Evolutionary conservation across 2,113 vertebrate species (phyloP), one percentile per base, ranked within the genome.

Genomic region (Neopipo cinnamomea): DNA sequence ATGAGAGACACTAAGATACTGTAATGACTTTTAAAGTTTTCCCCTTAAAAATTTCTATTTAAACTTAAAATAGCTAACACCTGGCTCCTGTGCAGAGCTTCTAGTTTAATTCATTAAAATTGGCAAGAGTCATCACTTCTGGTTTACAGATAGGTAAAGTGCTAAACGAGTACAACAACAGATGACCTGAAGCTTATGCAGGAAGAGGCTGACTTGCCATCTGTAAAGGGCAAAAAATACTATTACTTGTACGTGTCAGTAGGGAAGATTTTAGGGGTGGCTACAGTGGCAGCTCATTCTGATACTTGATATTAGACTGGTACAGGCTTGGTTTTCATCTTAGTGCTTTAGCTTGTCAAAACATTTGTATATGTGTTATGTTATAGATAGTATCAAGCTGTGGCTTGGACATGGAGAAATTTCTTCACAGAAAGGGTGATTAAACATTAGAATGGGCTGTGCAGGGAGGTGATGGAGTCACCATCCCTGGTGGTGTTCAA

Each of bases 351-450:
- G 12, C 30, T 52, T 62, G 12, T 39, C 23, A 13, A 41, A 55
- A 47, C 2, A 0, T 1, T 56, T 13, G 21, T 6, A 0, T 46
- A 5, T 16, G 3, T 31, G 28, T 37, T 67, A 13, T 52, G 14
- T 16, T n/a, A 7, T 33, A 8, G 18, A 7, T 19, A 16, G 37
- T 20, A 8, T 17, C 52, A 39, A 3, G 18, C 14, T 58, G 22
- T 44, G 22, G 19, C 44, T 20, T 58, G 52, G 23, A 22, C 15
- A 8, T 52, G 53, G 13, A 37, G 10, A 9, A 52, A n/a, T 52
- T 52, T 39, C 33, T 39, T 52, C 23, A 8, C 8, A n/a, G 27
- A 6, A 37, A 1, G 27, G 8, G 12, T 20, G 37, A 17, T 28
- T 20, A 33, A n/a, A 21, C 19, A 5, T 17, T 44, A 37, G 5